phyloP scores from a whole-genome alignment of 2,888 invertebrate species.

The Meloe dianella region DNA sequence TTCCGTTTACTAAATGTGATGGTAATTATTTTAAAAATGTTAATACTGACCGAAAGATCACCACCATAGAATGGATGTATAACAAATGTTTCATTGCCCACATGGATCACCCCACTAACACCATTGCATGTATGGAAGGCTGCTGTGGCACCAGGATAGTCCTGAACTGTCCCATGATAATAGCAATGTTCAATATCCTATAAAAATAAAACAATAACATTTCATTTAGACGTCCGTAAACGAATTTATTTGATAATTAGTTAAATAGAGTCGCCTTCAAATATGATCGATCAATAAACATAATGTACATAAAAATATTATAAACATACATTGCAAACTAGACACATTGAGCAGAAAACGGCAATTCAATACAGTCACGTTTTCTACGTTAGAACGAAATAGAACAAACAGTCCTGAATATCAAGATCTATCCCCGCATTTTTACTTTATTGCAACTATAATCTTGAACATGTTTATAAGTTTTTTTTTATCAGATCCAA shows the following conservation, averaged over 20 bases:
- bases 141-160: slow-evolving; percentile 94
- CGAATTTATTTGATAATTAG: not conserved
- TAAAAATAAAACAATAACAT: slow-evolving; percentile 25
- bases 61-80: slow-evolving; percentile 98
- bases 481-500: not conserved
- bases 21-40: not conserved
- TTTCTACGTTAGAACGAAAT: not conserved
- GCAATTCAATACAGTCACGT: not conserved
- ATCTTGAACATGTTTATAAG: not conserved
- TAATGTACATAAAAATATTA: not conserved
- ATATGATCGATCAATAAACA: not conserved
- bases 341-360: not conserved
- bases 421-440: not conserved
- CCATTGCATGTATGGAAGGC: slow-evolving; percentile 99
- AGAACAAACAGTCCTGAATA: not conserved
- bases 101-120: slow-evolving; percentile 95
- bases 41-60: slow-evolving; percentile 88
- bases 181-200: slow-evolving; percentile 98
- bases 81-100: slow-evolving; percentile 97
- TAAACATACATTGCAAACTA: not conserved
- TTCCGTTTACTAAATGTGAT: slow-evolving; percentile 32
- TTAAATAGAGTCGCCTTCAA: not conserved
- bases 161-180: slow-evolving; percentile 97
- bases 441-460: not conserved
- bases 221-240: not conserved